Percentiles rank a stretch among this genome's conserved stretches.
Evolutionary conservation across 2,113 vertebrate species (phyloP).

Genomic region (Dasyurus viverrinus): DNA sequence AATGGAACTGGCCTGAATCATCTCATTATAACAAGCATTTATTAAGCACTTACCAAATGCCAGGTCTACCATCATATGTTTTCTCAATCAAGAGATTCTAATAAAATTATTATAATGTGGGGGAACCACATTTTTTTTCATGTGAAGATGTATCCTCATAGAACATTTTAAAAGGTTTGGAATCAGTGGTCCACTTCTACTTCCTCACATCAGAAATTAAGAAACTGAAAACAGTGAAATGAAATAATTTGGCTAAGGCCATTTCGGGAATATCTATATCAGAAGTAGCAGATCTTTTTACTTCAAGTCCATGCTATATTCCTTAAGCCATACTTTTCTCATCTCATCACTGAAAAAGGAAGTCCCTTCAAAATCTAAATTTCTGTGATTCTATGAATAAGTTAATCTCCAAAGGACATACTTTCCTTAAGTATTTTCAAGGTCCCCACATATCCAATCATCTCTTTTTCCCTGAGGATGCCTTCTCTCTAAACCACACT

Average conservation of each 20-base stretch:
- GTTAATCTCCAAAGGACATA: constrained; percentile 31
- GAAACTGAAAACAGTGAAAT: not conserved
- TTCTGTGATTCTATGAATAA: not conserved
- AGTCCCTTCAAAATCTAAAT: not conserved
- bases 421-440: constrained; percentile 4
- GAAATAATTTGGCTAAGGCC: not conserved
- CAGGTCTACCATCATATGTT: not conserved
- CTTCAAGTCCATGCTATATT: not conserved
- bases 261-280: not conserved
- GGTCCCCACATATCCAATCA: not conserved
- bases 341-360: constrained; percentile 2
- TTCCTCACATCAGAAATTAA: not conserved
- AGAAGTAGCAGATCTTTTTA: not conserved
- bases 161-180: not conserved
- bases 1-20: no score
- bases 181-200: not conserved
- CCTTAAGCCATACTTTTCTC: constrained; percentile 3
- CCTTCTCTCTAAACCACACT: not conserved
- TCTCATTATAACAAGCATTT: not conserved
- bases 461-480: not conserved
- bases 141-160: not conserved
- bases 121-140: not conserved
- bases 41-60: not conserved
- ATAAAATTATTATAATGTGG: not conserved
- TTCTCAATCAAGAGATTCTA: not conserved